These are phyloP conservation scores for Darevskia nairensis DNA, from an alignment of 2,797 vertebrate species.

Conservation along the genomic window DNA sequence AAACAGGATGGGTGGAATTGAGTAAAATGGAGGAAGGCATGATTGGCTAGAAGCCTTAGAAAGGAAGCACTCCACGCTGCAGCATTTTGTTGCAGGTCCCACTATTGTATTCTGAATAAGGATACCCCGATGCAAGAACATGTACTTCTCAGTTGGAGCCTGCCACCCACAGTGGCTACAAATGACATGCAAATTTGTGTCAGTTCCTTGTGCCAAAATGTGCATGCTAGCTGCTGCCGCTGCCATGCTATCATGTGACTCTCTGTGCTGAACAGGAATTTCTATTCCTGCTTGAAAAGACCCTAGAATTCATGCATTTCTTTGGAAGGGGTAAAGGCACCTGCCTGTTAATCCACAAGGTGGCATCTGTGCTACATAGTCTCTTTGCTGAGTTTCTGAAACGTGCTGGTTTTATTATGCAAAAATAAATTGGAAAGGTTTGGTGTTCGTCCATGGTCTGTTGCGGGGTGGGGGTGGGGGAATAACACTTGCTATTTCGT, in stretches of 20 bases:
- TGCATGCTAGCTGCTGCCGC: background rate
- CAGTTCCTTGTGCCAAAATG: background rate
- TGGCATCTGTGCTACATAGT: constrained; percentile 55
- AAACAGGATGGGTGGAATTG: background rate
- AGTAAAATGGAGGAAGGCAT: background rate
- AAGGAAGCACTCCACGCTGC: background rate
- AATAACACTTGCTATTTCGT: background rate
- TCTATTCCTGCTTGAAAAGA: background rate
- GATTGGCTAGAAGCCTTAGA: background rate
- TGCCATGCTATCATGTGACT: too few species aligned
- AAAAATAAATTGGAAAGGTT: background rate
- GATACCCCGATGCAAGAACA: background rate
- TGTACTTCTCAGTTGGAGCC: background rate
- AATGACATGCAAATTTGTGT: background rate
- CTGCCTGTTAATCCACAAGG: constrained; percentile 48
- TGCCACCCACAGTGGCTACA: background rate
- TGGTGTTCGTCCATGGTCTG: background rate
- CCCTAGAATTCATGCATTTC: background rate
- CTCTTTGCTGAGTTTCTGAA: background rate
- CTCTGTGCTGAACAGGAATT: too few species aligned
- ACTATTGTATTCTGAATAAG: background rate
- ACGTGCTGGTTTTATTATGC: fast-evolving
- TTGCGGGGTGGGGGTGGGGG: background rate
- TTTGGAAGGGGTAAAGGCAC: background rate
- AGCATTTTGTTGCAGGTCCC: background rate